Conservation (phyloP, 2,113 vertebrate species). For the Accipiter virgatus region DNA sequence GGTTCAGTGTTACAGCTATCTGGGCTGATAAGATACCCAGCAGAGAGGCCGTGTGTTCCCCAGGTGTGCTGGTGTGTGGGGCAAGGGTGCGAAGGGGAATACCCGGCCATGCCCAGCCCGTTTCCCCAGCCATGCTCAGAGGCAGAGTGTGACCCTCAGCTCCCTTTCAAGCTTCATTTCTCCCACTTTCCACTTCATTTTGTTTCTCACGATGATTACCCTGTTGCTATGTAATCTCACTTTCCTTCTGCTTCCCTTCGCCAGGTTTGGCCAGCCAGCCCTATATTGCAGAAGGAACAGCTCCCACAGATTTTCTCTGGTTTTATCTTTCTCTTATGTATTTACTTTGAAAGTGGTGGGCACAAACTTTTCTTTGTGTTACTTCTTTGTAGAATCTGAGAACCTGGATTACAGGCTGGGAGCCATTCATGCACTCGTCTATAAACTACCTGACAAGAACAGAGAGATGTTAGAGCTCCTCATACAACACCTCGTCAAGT, state of each 20-base stretch:
- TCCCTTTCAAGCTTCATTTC: not conserved
- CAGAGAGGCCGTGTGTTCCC: not conserved
- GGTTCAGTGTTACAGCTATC: not conserved
- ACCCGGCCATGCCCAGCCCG: not conserved
- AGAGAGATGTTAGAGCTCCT: conserved; percentile 91
- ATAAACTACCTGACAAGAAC: conserved; percentile 93
- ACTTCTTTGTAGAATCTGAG: conserved; percentile 83
- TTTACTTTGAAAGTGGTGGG: not conserved
- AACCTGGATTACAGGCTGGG: conserved; percentile 90
- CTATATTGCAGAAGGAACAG: not conserved
- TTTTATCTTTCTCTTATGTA: not conserved
- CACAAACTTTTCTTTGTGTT: not conserved
- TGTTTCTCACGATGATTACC: not conserved
- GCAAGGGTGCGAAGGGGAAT: fast-evolving
- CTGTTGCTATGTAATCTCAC: not conserved
- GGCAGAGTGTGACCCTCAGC: not conserved
- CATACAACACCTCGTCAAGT: conserved; percentile 91
- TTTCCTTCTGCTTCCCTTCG: not conserved
- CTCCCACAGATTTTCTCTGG: not conserved
- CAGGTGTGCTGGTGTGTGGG: not conserved
- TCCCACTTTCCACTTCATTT: not conserved
- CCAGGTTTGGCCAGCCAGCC: not conserved
- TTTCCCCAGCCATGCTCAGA: not conserved
- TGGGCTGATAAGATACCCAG: not conserved
- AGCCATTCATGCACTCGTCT: conserved; percentile 90